Base-by-base conservation (phyloP, 2,888 invertebrate species). In the Acleris literana region DNA sequence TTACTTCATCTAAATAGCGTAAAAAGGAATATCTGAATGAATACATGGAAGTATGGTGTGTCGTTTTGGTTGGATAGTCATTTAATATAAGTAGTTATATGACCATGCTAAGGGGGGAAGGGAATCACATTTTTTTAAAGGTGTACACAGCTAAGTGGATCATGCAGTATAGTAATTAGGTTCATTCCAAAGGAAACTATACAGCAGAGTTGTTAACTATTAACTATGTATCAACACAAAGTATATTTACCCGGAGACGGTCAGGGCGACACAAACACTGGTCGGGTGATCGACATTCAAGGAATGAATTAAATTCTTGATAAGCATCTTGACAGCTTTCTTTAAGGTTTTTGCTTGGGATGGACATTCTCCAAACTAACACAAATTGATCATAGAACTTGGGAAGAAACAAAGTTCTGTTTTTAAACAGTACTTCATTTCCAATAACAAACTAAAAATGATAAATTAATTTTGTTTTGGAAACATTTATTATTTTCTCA, bases 281-380 rank as follows among this genome's bases (percentile, higher is more conserved):
- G 84, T 81, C 80, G 84, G 83, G 82, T 78, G 84, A 82, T 85
- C 81, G 84, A 86, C 83, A 86, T 84, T 86, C 80, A 84, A 77
- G 79, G 83, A 78, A 81, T 80, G 76, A 80, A 82, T 84, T 75
- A 75, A 71, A 80, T 74, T 86, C 89, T 88, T 89, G 89, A 85
- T 79, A 83, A 88, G 90, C 92, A 92, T 92, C 92, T 92, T 92
- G 92, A 92, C 92, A 92, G 87, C 91, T 92, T 92, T 92, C 85
- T 86, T 86, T 85, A 77, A 71, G 59, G n/a, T 46, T 39, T 48
- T 43, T 49, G 43, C 46, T 48, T 25, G 33, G 61, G 53, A 39
- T 57, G 56, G 56, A 61, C 52, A 62, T 39, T 25, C 62, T 66
- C 61, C 56, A 57, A 61, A 62, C 62, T 66, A 62, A 57, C 57